Evolutionary conservation across 2,113 vertebrate genomes (phyloP), one percentile per base, ranked within the genome.

Genomic region (Sigmodon hispidus): DNA sequence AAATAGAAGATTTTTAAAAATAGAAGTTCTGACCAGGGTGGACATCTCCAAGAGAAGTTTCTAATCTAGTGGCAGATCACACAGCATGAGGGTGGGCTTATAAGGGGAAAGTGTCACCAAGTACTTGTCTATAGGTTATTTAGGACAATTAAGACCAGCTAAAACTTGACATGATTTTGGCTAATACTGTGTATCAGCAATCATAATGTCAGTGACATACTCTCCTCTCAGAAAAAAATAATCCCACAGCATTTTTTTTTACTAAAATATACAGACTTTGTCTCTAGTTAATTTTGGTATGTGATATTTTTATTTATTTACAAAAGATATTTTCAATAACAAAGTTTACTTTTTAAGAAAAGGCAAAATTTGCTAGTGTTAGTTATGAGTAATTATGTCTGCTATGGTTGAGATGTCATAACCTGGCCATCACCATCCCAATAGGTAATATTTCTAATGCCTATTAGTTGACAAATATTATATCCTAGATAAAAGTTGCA

Each of bases 351-450:
- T 75, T 36, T 69, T 36, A 70, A 70, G 26, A n/a, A 67, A 67
- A 34, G 13, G 9, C 2, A 70, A 67, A n/a, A 36, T n/a, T 70
- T 70, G 29, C 76, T 93, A 52, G 31, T 65, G 77, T 90, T 52
- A 55, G 24, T 90, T 94, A 43, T 92, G 90, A 96, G 72, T 88
- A 94, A 87, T 80, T 90, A 48, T 36, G 80, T 36, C 50, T 91
- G 52, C 73, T 77, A 69, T 67, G 43, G 45, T 77, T 89, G 45
- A 85, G 63, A 59, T 95, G 89, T 93, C 93, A 90, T 92, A 87
- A 94, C 67, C 63, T 7, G 7, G 57, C 3, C 26, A 26, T 69
- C 69, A 65, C 45, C 69, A 75, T 85, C 48, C 80, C 90, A 90
- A 75, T 34, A 89, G 40, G n/a, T n/a, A n/a, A 57, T 65, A 21